phyloP scores from a whole-genome alignment of 2,888 invertebrate species.

The Scelioninae gen. 1 region DNA sequence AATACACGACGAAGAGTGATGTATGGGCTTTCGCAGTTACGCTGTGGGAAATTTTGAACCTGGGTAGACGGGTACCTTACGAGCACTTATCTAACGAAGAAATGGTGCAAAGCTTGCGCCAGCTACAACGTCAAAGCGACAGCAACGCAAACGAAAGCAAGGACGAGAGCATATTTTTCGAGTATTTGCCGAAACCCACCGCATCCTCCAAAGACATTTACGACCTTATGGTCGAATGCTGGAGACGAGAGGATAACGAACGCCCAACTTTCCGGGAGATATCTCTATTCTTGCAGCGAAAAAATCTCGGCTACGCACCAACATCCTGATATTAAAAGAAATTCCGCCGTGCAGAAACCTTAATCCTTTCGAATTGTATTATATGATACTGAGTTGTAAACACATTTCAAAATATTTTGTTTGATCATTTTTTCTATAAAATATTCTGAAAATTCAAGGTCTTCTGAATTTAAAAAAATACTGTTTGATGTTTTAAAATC shows the following conservation, averaged over 20 bases:
- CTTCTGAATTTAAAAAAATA: too few relatives aligned
- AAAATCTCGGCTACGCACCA: conserved; percentile 87
- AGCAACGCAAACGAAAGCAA: conserved; percentile 72
- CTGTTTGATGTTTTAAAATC: too few relatives aligned
- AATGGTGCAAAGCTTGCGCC: conserved; percentile 92
- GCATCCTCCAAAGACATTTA: conserved; percentile 92
- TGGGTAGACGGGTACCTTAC: conserved; percentile 91
- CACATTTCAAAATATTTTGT: too few relatives aligned
- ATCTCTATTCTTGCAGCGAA: conserved; percentile 91
- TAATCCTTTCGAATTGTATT: conserved; percentile 41
- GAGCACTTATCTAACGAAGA: conserved; percentile 90
- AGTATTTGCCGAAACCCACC: conserved; percentile 88
- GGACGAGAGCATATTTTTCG: conserved; percentile 82
- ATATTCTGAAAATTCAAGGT: neutral
- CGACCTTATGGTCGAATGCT: conserved; percentile 94
- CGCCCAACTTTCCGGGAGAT: conserved; percentile 93
- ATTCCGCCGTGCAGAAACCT: conserved; percentile 1
- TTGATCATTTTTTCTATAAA: too few relatives aligned
- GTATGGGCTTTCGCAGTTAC: conserved; percentile 96
- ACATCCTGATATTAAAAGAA: conserved; percentile 83
- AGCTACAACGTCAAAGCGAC: conserved; percentile 88
- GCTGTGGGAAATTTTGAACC: conserved; percentile 93
- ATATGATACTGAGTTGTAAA: neutral
- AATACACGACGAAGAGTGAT: conserved; percentile 95
- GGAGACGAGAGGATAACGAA: conserved; percentile 90